Evolutionary conservation across 2,797 vertebrate genomes (phyloP).

Genomic region (Micrastur ruficollis): DNA sequence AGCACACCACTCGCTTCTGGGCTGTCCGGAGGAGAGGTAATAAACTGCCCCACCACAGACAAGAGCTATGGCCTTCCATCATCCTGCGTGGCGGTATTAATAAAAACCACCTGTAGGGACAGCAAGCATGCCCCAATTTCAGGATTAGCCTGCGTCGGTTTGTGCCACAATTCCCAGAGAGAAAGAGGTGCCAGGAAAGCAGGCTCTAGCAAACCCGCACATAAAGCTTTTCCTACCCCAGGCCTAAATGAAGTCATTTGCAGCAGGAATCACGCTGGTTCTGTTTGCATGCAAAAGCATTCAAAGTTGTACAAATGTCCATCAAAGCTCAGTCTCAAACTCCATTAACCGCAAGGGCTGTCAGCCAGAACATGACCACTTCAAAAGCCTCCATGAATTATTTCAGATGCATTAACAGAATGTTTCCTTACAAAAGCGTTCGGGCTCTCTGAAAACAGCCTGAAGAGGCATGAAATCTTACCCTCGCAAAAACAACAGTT

Average conservation of each 20-base stretch:
- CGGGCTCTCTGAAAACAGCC: neutral
- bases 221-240: neutral
- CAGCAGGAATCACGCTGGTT: neutral
- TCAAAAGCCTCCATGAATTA: conserved; percentile 39
- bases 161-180: neutral
- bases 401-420: conserved; percentile 1
- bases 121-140: neutral
- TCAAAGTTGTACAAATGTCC: neutral
- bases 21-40: neutral
- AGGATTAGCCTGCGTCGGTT: neutral
- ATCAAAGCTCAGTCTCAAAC: neutral
- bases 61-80: neutral
- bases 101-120: neutral
- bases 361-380: neutral
- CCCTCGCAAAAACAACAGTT: neutral
- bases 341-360: neutral
- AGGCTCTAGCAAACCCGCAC: neutral
- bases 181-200: neutral
- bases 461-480: neutral
- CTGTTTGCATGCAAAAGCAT: neutral
- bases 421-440: neutral
- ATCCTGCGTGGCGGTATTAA: neutral
- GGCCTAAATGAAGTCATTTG: neutral
- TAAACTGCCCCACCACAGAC: neutral
- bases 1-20: fast-evolving